Evolutionary conservation across 2,113 vertebrate genomes (phyloP), one percentile per base, ranked within the genome.

Genomic region (Paratilapia polleni): DNA sequence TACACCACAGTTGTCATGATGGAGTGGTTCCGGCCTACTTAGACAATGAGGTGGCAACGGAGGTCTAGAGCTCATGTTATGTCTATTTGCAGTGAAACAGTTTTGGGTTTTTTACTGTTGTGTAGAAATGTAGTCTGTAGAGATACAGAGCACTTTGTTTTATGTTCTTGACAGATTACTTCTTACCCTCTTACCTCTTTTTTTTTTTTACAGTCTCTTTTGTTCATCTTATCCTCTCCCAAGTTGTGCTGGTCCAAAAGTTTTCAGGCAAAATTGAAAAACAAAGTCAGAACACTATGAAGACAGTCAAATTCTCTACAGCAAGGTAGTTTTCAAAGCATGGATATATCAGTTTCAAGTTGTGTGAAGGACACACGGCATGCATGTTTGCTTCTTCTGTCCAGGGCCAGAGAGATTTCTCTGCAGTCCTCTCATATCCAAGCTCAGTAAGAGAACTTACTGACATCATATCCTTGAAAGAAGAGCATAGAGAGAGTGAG

Each of bases 391-490:
- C 41, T 73, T 73, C 68, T 1, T 54, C 47, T 73, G 47, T 73
- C 47, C 68, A 54, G 26, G 17, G 47, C 26, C 78, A 4, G 43
- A 63, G 64, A 88, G 87, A 74, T 75, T 89, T 88, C 79, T 83
- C 58, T 57, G 14, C 58, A 61, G 36, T 54, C 52, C 84, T 49
- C 54, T 82, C 57, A 74, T 59, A 87, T 82, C 70, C 78, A 78
- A 66, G 70, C 58, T 87, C 13, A 6, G n/a, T 59, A 66, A 86
- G 41, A 82, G 83, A 86, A 86, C 73, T 58, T 64, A 63, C 68
- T 83, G 64, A 81, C 87, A 87, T 81, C 58, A 66, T 89, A 91
- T 87, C 75, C 84, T 89, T 87, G 85, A 83, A 81, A 86, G 77
- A 64, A 77, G 78, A 86, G 73, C 43, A 66, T 17, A 13, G 58